Conservation (phyloP, 1,140 invertebrate species). For the Mycetomoellerius zeteki region DNA sequence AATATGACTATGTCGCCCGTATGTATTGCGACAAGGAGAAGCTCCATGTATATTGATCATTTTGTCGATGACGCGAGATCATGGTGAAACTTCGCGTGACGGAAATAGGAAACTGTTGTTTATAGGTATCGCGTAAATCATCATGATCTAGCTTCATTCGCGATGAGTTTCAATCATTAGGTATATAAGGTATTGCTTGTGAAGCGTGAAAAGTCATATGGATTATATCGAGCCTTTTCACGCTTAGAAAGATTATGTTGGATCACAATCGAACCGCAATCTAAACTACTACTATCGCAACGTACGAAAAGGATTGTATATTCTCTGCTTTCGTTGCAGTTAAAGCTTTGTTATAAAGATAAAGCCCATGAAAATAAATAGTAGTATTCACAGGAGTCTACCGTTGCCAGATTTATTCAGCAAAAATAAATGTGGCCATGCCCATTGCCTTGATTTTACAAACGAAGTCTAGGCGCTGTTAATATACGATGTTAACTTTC, state of each 20-base stretch:
- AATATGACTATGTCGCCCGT: slow-evolving; percentile 59
- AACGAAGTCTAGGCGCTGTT: slow-evolving; percentile 49
- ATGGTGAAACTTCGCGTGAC: slow-evolving; percentile 68
- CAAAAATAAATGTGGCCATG: slow-evolving; percentile 44
- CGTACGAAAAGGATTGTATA: slow-evolving; percentile 79
- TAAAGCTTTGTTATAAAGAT: slow-evolving; percentile 77
- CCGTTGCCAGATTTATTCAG: slow-evolving; percentile 75
- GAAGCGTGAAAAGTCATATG: slow-evolving; percentile 52
- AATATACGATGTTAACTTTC: slow-evolving; percentile 64
- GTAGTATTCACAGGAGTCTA: slow-evolving; percentile 77
- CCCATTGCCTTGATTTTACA: slow-evolving; percentile 39
- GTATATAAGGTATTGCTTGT: slow-evolving; percentile 65
- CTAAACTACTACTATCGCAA: slow-evolving; percentile 68
- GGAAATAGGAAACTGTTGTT: slow-evolving; percentile 74
- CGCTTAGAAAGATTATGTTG: slow-evolving; percentile 67
- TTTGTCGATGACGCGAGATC: slow-evolving; percentile 70
- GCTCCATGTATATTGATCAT: slow-evolving; percentile 75
- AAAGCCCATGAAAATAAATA: slow-evolving; percentile 77
- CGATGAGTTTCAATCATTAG: slow-evolving; percentile 69
- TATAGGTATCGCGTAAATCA: slow-evolving; percentile 68
- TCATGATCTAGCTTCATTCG: slow-evolving; percentile 70
- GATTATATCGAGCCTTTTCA: slow-evolving; percentile 51
- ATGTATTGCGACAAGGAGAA: slow-evolving; percentile 66
- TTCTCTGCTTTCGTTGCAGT: slow-evolving; percentile 80
- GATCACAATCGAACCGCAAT: slow-evolving; percentile 58